Evolutionary conservation across 2,113 vertebrate genomes (phyloP).

Genomic region (Syngnathoides biaculeatus): DNA sequence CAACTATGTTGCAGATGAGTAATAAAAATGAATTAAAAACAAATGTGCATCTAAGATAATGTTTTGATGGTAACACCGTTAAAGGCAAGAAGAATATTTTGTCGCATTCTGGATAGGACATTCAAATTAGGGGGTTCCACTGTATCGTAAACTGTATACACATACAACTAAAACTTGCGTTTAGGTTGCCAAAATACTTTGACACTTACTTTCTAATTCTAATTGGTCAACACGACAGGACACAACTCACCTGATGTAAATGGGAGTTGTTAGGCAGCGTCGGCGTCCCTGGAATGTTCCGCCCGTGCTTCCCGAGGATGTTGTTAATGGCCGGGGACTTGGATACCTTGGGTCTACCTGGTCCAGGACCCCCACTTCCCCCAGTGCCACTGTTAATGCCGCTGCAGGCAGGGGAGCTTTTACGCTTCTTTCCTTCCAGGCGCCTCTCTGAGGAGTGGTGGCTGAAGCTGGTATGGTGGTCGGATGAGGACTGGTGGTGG

Average conservation of each 20-base stretch:
- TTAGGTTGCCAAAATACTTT: background rate
- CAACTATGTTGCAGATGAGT: no score
- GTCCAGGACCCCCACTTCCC: constrained; percentile 52
- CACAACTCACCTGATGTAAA: constrained; percentile 87
- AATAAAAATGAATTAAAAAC: no score
- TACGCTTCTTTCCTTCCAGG: constrained; percentile 89
- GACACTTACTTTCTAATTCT: no score
- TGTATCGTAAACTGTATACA: background rate
- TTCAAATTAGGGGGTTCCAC: no score
- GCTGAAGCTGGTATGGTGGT: constrained; percentile 80
- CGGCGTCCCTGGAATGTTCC: constrained; percentile 83
- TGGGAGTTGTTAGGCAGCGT: constrained; percentile 89
- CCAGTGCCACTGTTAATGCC: constrained; percentile 73
- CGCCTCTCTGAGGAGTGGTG: constrained; percentile 85
- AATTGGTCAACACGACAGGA: background rate
- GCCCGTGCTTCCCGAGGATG: constrained; percentile 88
- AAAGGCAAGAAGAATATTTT: no score
- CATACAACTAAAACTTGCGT: background rate
- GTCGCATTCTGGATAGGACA: no score
- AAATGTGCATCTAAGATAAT: no score
- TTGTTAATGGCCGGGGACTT: constrained; percentile 90
- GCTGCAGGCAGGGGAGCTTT: constrained; percentile 82
- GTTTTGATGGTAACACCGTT: no score
- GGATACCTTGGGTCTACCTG: constrained; percentile 86
- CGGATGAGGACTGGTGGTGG: constrained; percentile 77